Evolutionary conservation across 2,113 vertebrate species (phyloP).

Genomic region (Hypocryptadius cinnamomeus): DNA sequence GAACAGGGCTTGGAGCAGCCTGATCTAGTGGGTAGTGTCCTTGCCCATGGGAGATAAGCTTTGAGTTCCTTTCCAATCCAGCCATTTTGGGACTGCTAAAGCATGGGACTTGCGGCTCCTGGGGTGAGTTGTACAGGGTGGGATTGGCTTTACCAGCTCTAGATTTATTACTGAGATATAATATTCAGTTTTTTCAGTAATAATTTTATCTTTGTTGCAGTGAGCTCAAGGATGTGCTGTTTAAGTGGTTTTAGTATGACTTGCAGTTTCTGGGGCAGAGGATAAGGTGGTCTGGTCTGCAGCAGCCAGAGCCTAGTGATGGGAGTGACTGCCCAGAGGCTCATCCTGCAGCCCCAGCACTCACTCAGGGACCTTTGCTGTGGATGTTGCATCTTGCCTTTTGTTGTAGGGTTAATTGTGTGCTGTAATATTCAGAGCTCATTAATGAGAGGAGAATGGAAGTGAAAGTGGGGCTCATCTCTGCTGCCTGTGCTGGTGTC

Average conservation of each 20-base stretch:
- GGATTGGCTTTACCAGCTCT: neutral
- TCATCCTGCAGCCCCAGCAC: neutral
- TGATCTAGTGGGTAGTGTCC: neutral
- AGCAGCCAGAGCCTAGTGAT: neutral
- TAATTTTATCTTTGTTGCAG: neutral
- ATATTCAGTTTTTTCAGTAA: accelerated
- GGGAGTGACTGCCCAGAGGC: neutral
- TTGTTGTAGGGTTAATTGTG: neutral
- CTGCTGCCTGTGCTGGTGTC: neutral
- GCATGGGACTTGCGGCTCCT: neutral
- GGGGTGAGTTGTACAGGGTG: too few species aligned
- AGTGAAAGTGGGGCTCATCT: accelerated
- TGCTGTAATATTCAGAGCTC: neutral
- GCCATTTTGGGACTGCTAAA: neutral
- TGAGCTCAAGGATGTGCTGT: neutral
- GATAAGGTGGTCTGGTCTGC: neutral
- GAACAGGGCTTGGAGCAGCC: neutral
- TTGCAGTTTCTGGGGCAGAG: neutral
- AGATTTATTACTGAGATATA: neutral
- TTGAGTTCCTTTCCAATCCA: neutral
- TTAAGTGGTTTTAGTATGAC: neutral
- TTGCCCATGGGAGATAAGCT: neutral
- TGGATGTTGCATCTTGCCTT: neutral
- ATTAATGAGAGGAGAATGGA: neutral
- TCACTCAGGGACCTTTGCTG: neutral